These are phyloP conservation scores for Tinea semifulvella DNA, from an alignment of 2,888 invertebrate species.

Conservation along the genomic window DNA sequence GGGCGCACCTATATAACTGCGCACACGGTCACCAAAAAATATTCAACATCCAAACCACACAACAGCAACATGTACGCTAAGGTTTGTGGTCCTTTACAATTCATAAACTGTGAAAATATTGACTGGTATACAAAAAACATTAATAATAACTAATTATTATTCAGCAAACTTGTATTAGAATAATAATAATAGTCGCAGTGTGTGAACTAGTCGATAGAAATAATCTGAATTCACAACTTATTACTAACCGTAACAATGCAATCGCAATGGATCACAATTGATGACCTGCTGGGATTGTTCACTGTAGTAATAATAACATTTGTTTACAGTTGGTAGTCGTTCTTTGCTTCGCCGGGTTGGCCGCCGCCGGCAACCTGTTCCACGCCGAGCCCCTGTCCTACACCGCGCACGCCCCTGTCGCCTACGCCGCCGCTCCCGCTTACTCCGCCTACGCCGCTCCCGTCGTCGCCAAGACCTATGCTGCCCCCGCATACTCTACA, in stretches of 20 bases:
- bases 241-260: too few species aligned
- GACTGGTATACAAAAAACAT: not conserved
- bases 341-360: slow-evolving; percentile 67
- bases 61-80: slow-evolving; percentile 1
- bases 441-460: slow-evolving; percentile 38
- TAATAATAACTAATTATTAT: not conserved
- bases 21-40: not conserved
- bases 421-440: slow-evolving; percentile 34
- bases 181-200: too few species aligned
- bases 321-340: slow-evolving; percentile 65
- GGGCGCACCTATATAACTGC: not conserved
- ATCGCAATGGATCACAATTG: too few species aligned
- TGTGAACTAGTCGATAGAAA: too few species aligned
- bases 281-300: too few species aligned
- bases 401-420: slow-evolving; percentile 37
- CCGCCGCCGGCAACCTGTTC: slow-evolving; percentile 63
- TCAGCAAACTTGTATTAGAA: too few species aligned
- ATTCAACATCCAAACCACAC: not conserved
- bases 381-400: slow-evolving; percentile 54
- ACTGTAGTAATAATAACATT: too few species aligned
- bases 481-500: slow-evolving; percentile 28
- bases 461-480: slow-evolving; percentile 27
- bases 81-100: not conserved
- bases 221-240: too few species aligned
- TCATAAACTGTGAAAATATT: too few species aligned